Base-by-base conservation (phyloP, 1,140 invertebrate species). In the Papilio glaucus region DNA sequence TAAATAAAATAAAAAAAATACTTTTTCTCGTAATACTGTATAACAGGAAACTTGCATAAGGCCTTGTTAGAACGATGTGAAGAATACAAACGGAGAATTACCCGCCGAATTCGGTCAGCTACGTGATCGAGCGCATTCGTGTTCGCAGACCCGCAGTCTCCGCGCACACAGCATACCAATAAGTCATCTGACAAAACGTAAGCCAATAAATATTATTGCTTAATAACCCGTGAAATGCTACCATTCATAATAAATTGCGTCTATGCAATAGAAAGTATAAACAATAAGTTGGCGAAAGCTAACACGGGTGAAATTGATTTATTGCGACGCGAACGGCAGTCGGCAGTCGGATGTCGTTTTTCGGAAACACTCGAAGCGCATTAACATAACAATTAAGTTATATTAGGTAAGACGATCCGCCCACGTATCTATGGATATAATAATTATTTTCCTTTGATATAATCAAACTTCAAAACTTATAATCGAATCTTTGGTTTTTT, bases 271-370 rank as follows among this genome's bases (percentile, higher is more conserved):
- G 90, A 92, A 91, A 92, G 89, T 91, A 88, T 87, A 91, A 92
- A 92, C 88, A 92, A 91, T 92, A 90, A 88, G 76, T 86, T 80
- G 75, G 88, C 88, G 90, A 92, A 92, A 92, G 89, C 85, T 85
- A 85, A 83, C 82, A 82, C 75, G 74, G 78, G 90, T 85, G 90
- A 92, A 91, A 91, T 92, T 92, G 90, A 92, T 92, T 92, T 92
- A 92, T 92, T 72, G 75, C 69, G 70, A 69, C 67, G 33, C 75
- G 77, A 77, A 77, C 77, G 62, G 69, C 76, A 78, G 78, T 83
- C 78, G 65, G 69, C 74, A 78, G 77, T 84, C 80, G 79, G 84
- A 82, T 86, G 85, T 88, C 83, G 79, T 85, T 90, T 82, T 91
- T 86, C 77, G 88, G 84, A 88, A 90, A 90, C 84, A 90, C 88